Conservation (phyloP, 2,888 invertebrate species). For the Tachystola acroxantha region DNA sequence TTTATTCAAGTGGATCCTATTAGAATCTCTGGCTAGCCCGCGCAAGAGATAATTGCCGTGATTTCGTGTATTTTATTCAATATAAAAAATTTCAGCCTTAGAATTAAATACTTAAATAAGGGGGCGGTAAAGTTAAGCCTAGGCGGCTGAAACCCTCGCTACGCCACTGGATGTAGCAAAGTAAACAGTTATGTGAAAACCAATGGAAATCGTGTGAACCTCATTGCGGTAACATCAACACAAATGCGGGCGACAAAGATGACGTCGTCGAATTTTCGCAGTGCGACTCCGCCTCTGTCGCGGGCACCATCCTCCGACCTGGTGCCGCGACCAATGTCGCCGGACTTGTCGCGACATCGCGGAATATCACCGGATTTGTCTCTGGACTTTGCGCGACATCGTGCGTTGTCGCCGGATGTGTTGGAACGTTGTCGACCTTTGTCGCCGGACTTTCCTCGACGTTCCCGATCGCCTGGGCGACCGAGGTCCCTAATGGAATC, state of each 20-base stretch:
- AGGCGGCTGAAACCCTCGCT: too few relatives aligned
- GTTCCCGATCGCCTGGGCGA: slow-evolving; percentile 74
- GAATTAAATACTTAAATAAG: too few relatives aligned
- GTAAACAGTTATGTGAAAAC: slow-evolving; percentile 2
- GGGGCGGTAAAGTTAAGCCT: too few relatives aligned
- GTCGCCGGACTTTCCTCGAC: slow-evolving; percentile 64
- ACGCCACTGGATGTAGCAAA: too few relatives aligned
- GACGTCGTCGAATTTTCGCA: slow-evolving; percentile 71
- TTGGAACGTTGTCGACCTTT: slow-evolving; percentile 49
- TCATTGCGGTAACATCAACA: slow-evolving; percentile 20
- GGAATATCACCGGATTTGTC: slow-evolving; percentile 61
- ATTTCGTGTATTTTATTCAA: too few relatives aligned
- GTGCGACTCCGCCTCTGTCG: slow-evolving; percentile 71
- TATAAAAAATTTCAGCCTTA: too few relatives aligned
- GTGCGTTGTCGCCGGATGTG: slow-evolving; percentile 62
- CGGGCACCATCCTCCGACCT: slow-evolving; percentile 66
- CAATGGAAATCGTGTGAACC: slow-evolving; percentile 10
- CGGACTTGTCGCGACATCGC: slow-evolving; percentile 53
- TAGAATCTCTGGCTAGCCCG: too few relatives aligned
- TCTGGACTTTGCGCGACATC: slow-evolving; percentile 45
- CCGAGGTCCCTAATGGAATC: slow-evolving; percentile 90
- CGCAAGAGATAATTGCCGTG: too few relatives aligned
- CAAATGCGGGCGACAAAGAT: slow-evolving; percentile 72
- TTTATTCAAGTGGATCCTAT: too few relatives aligned
- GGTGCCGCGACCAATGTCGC: slow-evolving; percentile 44